phyloP scores from a whole-genome alignment of 1,140 invertebrate species.

The Zaprionus kolodkinae region DNA sequence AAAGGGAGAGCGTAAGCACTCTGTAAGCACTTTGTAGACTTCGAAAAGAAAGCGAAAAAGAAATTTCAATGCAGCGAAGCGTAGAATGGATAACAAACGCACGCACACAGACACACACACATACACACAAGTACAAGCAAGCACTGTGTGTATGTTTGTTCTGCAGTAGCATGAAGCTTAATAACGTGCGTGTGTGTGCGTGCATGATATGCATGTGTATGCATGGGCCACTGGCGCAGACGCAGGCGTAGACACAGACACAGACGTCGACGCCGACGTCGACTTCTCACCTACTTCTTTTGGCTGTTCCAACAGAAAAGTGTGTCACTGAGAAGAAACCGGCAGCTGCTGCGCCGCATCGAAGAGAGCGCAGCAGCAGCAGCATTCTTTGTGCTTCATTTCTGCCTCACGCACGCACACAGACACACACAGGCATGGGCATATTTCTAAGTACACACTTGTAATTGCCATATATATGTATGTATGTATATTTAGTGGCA shows the following conservation, averaged over 20 bases:
- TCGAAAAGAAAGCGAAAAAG: slow-evolving; percentile 82
- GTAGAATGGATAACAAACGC: slow-evolving; percentile 69
- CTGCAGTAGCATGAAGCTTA: neutral
- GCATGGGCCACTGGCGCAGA: slow-evolving; percentile 1
- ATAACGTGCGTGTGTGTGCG: neutral
- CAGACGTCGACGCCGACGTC: slow-evolving; percentile 5
- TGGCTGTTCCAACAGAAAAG: slow-evolving; percentile 47
- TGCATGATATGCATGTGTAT: neutral
- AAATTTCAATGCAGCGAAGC: slow-evolving; percentile 79
- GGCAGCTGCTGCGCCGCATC: slow-evolving; percentile 37
- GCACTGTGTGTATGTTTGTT: neutral
- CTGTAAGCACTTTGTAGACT: slow-evolving; percentile 49
- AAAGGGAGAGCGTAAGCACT: slow-evolving; percentile 33
- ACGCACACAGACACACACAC: slow-evolving; percentile 33
- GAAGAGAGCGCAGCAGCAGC: slow-evolving; percentile 65
- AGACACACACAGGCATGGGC: neutral
- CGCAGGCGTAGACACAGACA: neutral
- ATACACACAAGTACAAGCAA: slow-evolving; percentile 16
- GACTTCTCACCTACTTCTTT: slow-evolving; percentile 64
- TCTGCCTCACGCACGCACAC: slow-evolving; percentile 43
- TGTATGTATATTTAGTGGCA: neutral
- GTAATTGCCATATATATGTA: neutral
- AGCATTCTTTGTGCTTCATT: slow-evolving; percentile 66
- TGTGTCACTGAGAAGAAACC: slow-evolving; percentile 66
- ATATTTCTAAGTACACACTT: neutral